Evolutionary conservation across 2,113 vertebrate genomes (phyloP).

Genomic region (Corydoras sp.): DNA sequence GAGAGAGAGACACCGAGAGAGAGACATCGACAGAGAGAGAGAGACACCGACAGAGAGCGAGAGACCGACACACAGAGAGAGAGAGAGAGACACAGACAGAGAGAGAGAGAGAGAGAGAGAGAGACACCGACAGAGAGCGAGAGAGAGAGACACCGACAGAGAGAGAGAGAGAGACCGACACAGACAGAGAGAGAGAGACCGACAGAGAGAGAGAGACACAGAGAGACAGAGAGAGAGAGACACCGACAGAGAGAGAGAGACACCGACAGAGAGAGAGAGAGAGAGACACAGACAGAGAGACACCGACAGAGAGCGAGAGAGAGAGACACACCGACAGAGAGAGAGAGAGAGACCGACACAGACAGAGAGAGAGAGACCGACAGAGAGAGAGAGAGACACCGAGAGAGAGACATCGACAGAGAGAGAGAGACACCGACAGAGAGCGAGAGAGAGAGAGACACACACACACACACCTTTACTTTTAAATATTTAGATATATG

Average conservation of each 20-base stretch:
- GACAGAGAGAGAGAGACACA: constrained; percentile 6
- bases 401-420: not conserved
- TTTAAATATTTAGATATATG: too few relatives aligned
- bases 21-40: constrained; percentile 18
- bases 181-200: constrained; percentile 22
- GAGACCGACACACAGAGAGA: constrained; percentile 23
- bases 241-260: constrained; percentile 10
- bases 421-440: constrained; percentile 14
- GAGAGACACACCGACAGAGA: not conserved
- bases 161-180: constrained; percentile 14
- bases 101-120: constrained; percentile 12
- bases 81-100: too few relatives aligned
- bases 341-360: constrained; percentile 21
- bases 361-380: not conserved
- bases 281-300: too few relatives aligned
- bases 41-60: not conserved
- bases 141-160: not conserved
- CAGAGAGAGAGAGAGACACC: constrained; percentile 11
- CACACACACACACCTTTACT: too few relatives aligned
- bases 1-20: not conserved
- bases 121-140: constrained; percentile 8
- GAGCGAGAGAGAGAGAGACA: constrained; percentile 25
- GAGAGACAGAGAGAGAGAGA: constrained; percentile 19
- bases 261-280: constrained; percentile 2
- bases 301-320: constrained; percentile 21